These are phyloP conservation scores for Chrysolina oricalcia DNA, from an alignment of 2,888 invertebrate genomes.

Conservation along the genomic window DNA sequence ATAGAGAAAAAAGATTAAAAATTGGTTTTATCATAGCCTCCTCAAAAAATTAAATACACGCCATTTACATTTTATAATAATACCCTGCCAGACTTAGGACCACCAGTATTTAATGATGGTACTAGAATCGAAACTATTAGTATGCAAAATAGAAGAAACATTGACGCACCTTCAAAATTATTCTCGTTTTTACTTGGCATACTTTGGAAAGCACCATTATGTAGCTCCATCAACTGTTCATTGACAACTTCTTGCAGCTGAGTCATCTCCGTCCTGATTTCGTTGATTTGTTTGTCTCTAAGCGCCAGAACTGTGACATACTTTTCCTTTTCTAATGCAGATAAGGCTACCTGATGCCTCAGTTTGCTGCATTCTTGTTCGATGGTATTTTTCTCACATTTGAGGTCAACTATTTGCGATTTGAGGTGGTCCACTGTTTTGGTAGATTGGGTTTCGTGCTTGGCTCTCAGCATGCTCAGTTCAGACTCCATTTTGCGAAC, in stretches of 20 bases:
- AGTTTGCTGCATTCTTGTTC: slow-evolving; percentile 63
- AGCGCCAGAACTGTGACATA: slow-evolving; percentile 67
- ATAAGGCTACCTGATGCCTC: slow-evolving; percentile 66
- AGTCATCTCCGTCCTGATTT: slow-evolving; percentile 68
- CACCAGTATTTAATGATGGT: too few relatives aligned
- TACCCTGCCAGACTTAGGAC: too few relatives aligned
- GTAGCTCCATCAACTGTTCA: slow-evolving; percentile 64
- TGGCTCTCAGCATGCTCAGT: slow-evolving; percentile 55
- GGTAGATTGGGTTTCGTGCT: slow-evolving; percentile 56
- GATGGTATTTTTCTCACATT: slow-evolving; percentile 60
- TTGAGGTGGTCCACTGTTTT: slow-evolving; percentile 60
- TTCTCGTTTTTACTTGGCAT: slow-evolving; percentile 36
- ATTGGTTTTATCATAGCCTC: too few relatives aligned
- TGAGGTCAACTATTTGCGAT: slow-evolving; percentile 62
- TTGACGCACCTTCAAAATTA: slow-evolving; percentile 29
- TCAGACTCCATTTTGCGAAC: slow-evolving; percentile 44
- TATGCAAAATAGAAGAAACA: background rate
- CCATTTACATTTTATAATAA: too few relatives aligned
- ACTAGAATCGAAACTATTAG: too few relatives aligned
- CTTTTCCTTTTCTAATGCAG: slow-evolving; percentile 69
- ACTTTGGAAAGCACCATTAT: slow-evolving; percentile 51
- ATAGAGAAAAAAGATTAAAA: too few relatives aligned
- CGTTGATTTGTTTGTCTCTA: slow-evolving; percentile 68
- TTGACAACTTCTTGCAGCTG: slow-evolving; percentile 69
- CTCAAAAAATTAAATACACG: too few relatives aligned